Conservation (phyloP, 2,113 vertebrate genomes). For the Eulemur macaco region DNA sequence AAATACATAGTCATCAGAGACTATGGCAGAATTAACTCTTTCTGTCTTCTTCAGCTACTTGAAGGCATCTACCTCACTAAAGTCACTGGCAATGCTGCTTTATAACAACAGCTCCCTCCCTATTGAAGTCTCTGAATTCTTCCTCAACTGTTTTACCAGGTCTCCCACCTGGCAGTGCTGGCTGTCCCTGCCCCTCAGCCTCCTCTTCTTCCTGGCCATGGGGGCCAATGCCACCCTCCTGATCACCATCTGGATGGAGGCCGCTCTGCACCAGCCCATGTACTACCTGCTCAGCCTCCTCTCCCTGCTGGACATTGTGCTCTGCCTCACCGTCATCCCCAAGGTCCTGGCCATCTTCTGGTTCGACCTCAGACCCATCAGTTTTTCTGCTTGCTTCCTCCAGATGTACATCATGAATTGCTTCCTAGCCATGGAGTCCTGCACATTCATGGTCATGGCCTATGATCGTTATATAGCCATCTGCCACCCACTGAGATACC, state of each 20-base stretch:
- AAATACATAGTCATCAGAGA: neutral
- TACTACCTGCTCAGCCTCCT: constrained; percentile 65
- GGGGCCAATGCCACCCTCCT: neutral
- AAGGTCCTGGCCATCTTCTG: constrained; percentile 77
- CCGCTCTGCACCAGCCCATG: neutral
- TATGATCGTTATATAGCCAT: constrained; percentile 55
- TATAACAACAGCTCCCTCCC: neutral
- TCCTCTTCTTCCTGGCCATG: constrained; percentile 40
- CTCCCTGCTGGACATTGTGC: constrained; percentile 76
- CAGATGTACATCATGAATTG: constrained; percentile 66
- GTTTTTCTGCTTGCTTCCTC: neutral
- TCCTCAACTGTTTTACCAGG: constrained; percentile 24
- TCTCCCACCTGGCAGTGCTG: neutral
- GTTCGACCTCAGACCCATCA: constrained; percentile 54
- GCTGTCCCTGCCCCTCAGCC: constrained; percentile 33
- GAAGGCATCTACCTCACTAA: neutral
- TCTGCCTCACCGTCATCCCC: constrained; percentile 66
- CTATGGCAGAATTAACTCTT: neutral
- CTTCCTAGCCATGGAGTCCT: constrained; percentile 54
- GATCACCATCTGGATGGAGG: neutral
- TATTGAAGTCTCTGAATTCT: neutral
- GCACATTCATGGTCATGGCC: constrained; percentile 64
- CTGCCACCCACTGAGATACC: constrained; percentile 56
- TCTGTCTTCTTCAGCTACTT: neutral
- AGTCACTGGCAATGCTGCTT: neutral